Evolutionary conservation across 2,888 invertebrate genomes (phyloP).

Genomic region (Terebella lapidaria): DNA sequence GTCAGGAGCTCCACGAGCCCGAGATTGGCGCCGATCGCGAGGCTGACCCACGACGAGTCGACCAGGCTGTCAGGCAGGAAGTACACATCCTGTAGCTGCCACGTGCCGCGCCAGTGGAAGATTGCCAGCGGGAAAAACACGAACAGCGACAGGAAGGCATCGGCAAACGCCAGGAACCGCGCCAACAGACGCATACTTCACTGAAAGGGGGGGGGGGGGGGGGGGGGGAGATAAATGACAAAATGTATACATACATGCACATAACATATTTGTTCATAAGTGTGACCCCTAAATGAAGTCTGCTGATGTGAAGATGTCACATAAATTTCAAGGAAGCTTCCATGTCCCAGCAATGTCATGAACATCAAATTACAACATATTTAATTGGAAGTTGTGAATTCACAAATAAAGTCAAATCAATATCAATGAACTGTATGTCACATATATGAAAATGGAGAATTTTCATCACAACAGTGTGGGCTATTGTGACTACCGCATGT

Average conservation of each 20-base stretch:
- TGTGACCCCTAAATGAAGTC: too few relatives aligned
- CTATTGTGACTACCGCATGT: too few relatives aligned
- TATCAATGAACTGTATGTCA: too few relatives aligned
- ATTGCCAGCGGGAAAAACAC: conserved; percentile 26
- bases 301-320: too few relatives aligned
- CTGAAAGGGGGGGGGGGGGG: background rate
- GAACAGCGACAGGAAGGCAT: conserved; percentile 20
- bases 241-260: background rate
- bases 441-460: too few relatives aligned
- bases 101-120: conserved; percentile 29
- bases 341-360: too few relatives aligned
- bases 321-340: too few relatives aligned
- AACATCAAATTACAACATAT: too few relatives aligned
- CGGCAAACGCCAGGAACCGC: conserved; percentile 12
- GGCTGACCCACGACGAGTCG: conserved; percentile 20
- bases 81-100: conserved; percentile 28
- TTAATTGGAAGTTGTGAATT: too few relatives aligned
- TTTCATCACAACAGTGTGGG: too few relatives aligned
- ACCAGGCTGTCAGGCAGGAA: conserved; percentile 16
- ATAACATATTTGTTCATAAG: too few relatives aligned
- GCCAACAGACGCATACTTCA: background rate
- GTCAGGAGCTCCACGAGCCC: conserved; percentile 17
- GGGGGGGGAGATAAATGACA: background rate
- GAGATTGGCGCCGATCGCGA: conserved; percentile 19
- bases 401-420: too few relatives aligned